Conservation (phyloP, 2,888 invertebrate species). For the Drosophila multiciliata region DNA sequence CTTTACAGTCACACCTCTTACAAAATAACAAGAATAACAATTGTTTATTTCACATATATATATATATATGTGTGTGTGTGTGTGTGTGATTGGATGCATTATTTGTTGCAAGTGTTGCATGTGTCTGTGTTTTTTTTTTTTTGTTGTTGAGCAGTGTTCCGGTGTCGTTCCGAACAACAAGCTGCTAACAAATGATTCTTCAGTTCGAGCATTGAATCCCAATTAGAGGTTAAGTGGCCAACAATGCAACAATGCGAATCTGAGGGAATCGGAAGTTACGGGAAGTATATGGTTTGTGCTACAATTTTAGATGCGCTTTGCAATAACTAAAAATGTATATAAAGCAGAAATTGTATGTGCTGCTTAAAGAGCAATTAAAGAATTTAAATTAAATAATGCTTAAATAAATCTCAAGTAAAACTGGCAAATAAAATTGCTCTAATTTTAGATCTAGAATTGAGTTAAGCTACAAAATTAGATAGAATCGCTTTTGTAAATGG, state of each 20-base stretch:
- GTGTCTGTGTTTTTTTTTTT: constrained; percentile 22
- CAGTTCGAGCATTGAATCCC: constrained; percentile 55
- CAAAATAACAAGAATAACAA: constrained; percentile 46
- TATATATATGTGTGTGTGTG: constrained; percentile 1
- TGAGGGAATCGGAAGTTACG: not conserved
- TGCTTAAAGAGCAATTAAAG: not conserved
- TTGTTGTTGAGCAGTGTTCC: constrained; percentile 33
- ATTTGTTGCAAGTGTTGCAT: constrained; percentile 45
- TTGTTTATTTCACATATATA: constrained; percentile 23
- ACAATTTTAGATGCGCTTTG: not conserved
- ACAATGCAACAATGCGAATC: not conserved
- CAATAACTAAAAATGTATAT: not conserved
- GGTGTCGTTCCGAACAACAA: constrained; percentile 49
- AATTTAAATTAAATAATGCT: not conserved
- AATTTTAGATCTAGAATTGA: not conserved
- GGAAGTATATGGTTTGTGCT: not conserved
- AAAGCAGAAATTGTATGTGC: not conserved
- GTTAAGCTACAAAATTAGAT: not conserved
- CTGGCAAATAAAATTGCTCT: not conserved
- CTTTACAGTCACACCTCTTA: constrained; percentile 7
- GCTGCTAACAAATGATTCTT: constrained; percentile 61
- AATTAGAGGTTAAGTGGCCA: constrained; percentile 35
- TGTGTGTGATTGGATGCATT: constrained; percentile 21
- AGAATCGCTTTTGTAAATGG: not conserved
- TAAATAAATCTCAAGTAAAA: not conserved